Percentiles rank a stretch among this genome's conserved stretches.
Conservation (phyloP, 1,140 invertebrate genomes). For the Aradophagus sp. region DNA sequence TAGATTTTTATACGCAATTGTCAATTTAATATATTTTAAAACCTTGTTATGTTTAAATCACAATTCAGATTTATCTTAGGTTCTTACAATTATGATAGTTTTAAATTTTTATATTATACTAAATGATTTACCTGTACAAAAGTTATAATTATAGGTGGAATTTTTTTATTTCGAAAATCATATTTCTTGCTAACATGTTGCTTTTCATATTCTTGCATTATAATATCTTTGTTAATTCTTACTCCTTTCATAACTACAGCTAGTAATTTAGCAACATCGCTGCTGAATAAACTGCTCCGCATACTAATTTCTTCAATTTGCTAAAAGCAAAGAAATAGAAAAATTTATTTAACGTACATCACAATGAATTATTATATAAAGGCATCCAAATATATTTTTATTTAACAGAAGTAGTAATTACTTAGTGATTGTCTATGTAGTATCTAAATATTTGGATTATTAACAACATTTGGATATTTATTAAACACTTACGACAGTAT, state of each 20-base stretch:
- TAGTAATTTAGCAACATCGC: conserved; percentile 90
- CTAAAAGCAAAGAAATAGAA: conserved; percentile 70
- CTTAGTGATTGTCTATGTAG: too few relatives aligned
- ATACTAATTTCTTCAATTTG: conserved; percentile 90
- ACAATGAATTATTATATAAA: conserved; percentile 16
- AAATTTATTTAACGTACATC: not conserved
- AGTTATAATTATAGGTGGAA: conserved; percentile 85
- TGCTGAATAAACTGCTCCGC: conserved; percentile 91
- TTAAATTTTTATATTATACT: too few relatives aligned
- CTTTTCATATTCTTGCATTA: conserved; percentile 56
- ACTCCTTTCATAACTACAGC: conserved; percentile 89
- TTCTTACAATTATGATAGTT: too few relatives aligned
- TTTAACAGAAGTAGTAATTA: too few relatives aligned
- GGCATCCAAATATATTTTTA: too few relatives aligned
- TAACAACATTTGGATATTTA: too few relatives aligned
- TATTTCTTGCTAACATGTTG: conserved; percentile 69
- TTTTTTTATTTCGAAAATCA: conserved; percentile 83
- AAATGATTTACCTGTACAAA: conserved; percentile 89
- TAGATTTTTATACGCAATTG: conserved; percentile 5
- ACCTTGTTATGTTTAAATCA: too few relatives aligned
- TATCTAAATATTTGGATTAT: too few relatives aligned
- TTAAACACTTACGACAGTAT: conserved; percentile 78
- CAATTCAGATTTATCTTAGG: too few relatives aligned
- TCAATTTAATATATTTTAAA: too few relatives aligned
- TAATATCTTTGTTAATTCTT: conserved; percentile 85